Base-by-base conservation (phyloP, 2,113 vertebrate genomes). In the Monopterus albus region DNA sequence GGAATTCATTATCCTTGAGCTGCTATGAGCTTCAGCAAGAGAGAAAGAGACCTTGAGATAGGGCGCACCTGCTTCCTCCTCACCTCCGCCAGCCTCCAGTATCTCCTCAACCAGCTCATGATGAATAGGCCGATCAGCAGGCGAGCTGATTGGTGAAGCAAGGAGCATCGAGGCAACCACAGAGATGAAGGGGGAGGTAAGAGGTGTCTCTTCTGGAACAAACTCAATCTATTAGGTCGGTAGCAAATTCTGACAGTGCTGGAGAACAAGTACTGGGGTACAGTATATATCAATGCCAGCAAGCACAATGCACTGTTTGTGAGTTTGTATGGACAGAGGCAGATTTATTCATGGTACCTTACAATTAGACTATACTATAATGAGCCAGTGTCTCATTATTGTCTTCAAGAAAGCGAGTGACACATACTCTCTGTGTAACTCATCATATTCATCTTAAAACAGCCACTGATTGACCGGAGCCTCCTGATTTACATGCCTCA, bases 1-100 rank as follows among this genome's bases (percentile, higher is more conserved):
- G 56, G 79, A 88, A 91, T 91, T 84, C 68, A 87, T 91, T 90
- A 90, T 87, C 84, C 81, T 86, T 73, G 60, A 85, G 75, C 58
- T 1, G 64, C 76, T 72, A 40, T 1, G 1, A 45, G 45, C 51
- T 82, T 73, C 79, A 61, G 74, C 69, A 73, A 42, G 42, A 79
- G 51, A 55, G 50, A 43, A 35, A 47, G 68, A 80, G 84, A 87
- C 81, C 81, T 88, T 90, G 80, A 89, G 77, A 85, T 78, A 78
- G 75, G 72, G 62, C 83, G 59, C 20, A 55, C 55, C 21, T 81
- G 79, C 77, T 39, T 62, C 61, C 49, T 50, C 35, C 78, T 80
- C 73, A 74, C 77, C 79, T 85, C 77, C 70, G 38, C 78, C 80
- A 53, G 82, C 65, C 75, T 46, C 47, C 75, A 57, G 77, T 81